Evolutionary conservation across 2,888 invertebrate genomes (phyloP).

Genomic region (Adelphocoris suturalis): DNA sequence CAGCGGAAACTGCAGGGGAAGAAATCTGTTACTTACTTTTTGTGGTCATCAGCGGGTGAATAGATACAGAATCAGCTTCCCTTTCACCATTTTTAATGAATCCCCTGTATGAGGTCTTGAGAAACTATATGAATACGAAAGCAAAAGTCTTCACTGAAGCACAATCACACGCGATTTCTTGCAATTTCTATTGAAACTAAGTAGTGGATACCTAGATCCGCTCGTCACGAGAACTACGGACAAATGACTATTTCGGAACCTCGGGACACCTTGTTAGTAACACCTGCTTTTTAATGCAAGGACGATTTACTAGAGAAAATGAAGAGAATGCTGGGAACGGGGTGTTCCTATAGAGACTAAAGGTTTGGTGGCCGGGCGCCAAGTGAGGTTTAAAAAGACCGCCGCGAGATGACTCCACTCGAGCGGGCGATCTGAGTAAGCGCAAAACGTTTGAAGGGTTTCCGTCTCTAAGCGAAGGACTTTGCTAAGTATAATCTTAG

Average conservation of each 20-base stretch:
- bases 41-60: conserved; percentile 48
- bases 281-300: conserved; percentile 22
- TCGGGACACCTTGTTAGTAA: conserved; percentile 44
- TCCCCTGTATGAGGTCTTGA: background rate
- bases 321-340: conserved; percentile 64
- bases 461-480: conserved; percentile 11
- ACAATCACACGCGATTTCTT: background rate
- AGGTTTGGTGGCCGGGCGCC: conserved; percentile 61
- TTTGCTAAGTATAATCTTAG: conserved; percentile 32
- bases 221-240: background rate
- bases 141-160: background rate
- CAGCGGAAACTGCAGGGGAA: conserved; percentile 18
- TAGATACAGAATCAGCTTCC: background rate
- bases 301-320: conserved; percentile 59
- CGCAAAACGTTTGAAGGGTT: conserved; percentile 34
- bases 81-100: background rate
- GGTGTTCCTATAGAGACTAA: conserved; percentile 62
- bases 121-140: background rate
- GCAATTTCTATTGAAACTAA: background rate
- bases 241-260: conserved; percentile 7
- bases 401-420: conserved; percentile 43
- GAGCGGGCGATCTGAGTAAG: conserved; percentile 20
- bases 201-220: background rate
- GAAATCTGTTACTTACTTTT: conserved; percentile 52
- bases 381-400: conserved; percentile 48